phyloP scores from a whole-genome alignment of 2,797 vertebrate genomes.

The Chromobotia macracanthus region DNA sequence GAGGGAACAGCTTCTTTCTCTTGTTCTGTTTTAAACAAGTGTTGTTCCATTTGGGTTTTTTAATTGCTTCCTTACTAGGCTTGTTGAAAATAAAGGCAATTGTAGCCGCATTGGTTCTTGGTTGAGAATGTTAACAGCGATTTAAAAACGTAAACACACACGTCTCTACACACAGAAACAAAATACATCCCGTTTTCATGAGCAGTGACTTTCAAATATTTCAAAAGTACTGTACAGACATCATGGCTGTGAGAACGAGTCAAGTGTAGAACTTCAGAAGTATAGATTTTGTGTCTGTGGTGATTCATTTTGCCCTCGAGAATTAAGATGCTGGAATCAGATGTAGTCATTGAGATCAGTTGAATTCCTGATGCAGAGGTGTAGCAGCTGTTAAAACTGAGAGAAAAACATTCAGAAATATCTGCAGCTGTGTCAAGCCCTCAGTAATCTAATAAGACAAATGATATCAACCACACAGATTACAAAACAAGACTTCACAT shows the following conservation, averaged over 20 bases:
- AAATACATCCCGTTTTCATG: background rate
- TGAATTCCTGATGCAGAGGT: background rate
- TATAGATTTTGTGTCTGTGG: background rate
- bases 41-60: constrained; percentile 5
- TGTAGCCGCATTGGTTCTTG: background rate
- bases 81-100: constrained; percentile 2
- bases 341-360: constrained; percentile 20
- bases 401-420: background rate
- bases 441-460: background rate
- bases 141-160: background rate
- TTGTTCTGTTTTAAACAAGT: constrained; percentile 7
- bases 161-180: background rate
- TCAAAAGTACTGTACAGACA: background rate
- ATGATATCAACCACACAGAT: background rate
- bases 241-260: background rate
- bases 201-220: background rate
- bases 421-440: background rate
- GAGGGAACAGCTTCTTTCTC: background rate
- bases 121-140: background rate
- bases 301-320: constrained; percentile 3
- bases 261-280: constrained; percentile 10
- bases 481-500: background rate
- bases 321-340: constrained; percentile 5
- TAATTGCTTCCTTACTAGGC: constrained; percentile 31
- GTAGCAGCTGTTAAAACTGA: background rate